phyloP scores from a whole-genome alignment of 2,888 invertebrate genomes.

The Heterodera filipjevi region DNA sequence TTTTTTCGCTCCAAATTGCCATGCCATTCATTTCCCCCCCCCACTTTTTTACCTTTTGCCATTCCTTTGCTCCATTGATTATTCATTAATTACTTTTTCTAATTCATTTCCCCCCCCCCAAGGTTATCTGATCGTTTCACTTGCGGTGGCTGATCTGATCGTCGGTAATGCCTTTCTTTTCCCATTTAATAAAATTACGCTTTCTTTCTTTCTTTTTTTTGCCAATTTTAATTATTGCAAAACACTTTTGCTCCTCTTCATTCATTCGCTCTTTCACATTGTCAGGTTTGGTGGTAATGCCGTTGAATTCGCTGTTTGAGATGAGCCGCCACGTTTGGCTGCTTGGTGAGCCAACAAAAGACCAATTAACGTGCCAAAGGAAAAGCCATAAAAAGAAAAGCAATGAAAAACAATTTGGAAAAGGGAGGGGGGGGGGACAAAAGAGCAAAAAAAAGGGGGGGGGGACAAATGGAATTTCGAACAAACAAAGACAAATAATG shows the following conservation, averaged over 20 bases:
- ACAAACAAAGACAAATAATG: neutral
- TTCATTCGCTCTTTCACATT: neutral
- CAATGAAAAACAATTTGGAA: neutral
- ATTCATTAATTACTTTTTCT: too few species aligned
- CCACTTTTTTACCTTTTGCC: too few species aligned
- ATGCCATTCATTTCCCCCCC: too few species aligned
- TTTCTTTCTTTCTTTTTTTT: neutral
- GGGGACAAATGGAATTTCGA: neutral
- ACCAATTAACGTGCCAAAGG: neutral
- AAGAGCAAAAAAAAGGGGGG: neutral
- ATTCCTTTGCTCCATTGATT: too few species aligned
- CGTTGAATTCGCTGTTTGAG: conserved; percentile 72
- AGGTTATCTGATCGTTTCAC: conserved; percentile 87
- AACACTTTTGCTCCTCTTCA: too few species aligned
- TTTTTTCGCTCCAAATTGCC: too few species aligned
- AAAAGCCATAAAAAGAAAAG: neutral
- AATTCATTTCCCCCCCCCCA: too few species aligned
- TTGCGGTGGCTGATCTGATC: conserved; percentile 93
- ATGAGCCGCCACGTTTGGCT: conserved; percentile 63
- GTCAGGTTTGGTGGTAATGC: conserved; percentile 87
- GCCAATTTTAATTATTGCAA: neutral
- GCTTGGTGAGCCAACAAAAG: neutral
- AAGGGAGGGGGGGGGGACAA: neutral
- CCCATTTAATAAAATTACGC: neutral
- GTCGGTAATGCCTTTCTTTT: conserved; percentile 71